These are phyloP conservation scores for Emys orbicularis DNA, from an alignment of 2,797 vertebrate species.

Conservation along the genomic window DNA sequence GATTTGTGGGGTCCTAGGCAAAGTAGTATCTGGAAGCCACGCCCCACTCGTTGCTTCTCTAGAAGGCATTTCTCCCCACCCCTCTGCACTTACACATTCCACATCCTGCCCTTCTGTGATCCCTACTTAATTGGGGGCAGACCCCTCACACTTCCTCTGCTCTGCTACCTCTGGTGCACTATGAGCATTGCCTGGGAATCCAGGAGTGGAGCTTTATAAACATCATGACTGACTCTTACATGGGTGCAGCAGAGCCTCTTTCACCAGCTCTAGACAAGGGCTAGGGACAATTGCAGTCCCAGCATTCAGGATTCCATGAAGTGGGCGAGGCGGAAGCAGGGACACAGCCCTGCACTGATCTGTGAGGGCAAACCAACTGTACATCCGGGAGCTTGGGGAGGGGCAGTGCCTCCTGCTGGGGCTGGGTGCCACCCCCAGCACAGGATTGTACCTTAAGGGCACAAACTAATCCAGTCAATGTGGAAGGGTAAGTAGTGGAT, in stretches of 20 bases:
- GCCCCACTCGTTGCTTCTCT: accelerated
- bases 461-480: not conserved
- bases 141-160: not conserved
- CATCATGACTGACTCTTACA: not conserved
- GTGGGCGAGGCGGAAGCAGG: not conserved
- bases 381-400: accelerated
- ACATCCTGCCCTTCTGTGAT: not conserved
- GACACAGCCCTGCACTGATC: not conserved
- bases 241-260: not conserved
- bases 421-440: not conserved
- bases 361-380: not conserved
- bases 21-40: not conserved
- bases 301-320: not conserved
- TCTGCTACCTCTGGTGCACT: not conserved
- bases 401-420: accelerated
- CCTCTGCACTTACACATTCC: not conserved
- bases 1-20: not conserved
- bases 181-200: not conserved
- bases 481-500: not conserved
- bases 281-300: not conserved
- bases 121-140: not conserved
- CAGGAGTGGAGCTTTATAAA: not conserved
- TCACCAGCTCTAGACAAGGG: not conserved
- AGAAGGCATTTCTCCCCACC: not conserved
- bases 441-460: not conserved